Evolutionary conservation across 2,113 vertebrate species (phyloP).

Genomic region (Coryphaenoides rupestris): DNA sequence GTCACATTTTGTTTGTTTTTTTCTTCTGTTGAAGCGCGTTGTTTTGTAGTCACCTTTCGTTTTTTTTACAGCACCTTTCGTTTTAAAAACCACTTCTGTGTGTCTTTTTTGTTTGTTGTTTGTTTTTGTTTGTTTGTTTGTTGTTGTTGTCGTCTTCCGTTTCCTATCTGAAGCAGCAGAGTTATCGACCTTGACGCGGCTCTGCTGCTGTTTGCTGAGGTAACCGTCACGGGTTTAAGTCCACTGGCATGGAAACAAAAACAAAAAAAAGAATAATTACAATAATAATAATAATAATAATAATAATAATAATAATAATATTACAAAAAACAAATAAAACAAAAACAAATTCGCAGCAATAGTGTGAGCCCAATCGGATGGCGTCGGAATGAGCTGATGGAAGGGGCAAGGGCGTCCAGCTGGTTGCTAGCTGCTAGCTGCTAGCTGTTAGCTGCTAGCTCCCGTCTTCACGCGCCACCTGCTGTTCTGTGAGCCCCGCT

Average conservation of each 20-base stretch:
- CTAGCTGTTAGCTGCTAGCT: too few species aligned
- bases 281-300: slow-evolving; percentile 1
- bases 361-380: slow-evolving; percentile 38
- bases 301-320: too few species aligned
- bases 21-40: too few species aligned
- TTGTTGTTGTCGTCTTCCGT: slow-evolving; percentile 33
- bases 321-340: slow-evolving; percentile 36
- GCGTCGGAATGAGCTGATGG: slow-evolving; percentile 34
- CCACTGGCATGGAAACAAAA: slow-evolving; percentile 64
- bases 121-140: too few species aligned
- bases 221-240: slow-evolving; percentile 65
- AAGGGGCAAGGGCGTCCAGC: not conserved
- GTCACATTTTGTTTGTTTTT: slow-evolving; percentile 68
- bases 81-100: slow-evolving; percentile 33
- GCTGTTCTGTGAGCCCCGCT: slow-evolving; percentile 55
- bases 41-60: slow-evolving; percentile 56
- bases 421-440: slow-evolving; percentile 28
- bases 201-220: slow-evolving; percentile 64
- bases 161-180: slow-evolving; percentile 46
- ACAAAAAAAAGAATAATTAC: not conserved
- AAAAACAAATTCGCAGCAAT: slow-evolving; percentile 40
- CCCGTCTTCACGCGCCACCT: slow-evolving; percentile 58
- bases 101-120: slow-evolving; percentile 3
- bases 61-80: slow-evolving; percentile 71
- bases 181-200: slow-evolving; percentile 25